Evolutionary conservation across 1,140 invertebrate species (phyloP), one percentile per base, ranked within the genome.

Genomic region (Drosophila virilis): DNA sequence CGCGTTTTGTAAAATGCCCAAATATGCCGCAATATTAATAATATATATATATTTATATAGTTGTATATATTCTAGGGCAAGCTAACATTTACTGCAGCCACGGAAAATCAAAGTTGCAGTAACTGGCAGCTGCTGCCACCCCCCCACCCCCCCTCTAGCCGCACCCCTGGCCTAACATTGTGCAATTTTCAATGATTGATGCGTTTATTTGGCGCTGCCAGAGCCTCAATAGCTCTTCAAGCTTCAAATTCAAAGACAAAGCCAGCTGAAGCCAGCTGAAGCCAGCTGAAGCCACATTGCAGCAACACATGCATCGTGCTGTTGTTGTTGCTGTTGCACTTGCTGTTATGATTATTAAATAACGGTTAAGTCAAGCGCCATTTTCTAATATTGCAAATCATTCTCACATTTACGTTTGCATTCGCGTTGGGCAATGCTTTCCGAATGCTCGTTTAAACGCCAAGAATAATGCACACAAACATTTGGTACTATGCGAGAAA

Each of bases 321-420:
- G 38, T 7, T 45, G 65, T 7, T 45, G 54, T 35, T 65, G 72
- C 45, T 71, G 74, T 50, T 76, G 74, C 60, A 52, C 45, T 84
- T 66, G 60, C 59, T 76, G 57, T 75, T 85, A 45, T 78, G 83
- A 74, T 84, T 88, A 83, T 88, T 88, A 84, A 88, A 88, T 89
- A 88, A 84, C 83, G 77, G 84, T 89, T 84, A 89, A 89, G 67
- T 69, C 83, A 83, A 88, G 66, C 75, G 84, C 51, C 74, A 88
- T 88, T 88, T 80, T 66, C 22, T 37, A 45, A 89, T 89, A 80
- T 65, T 84, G 84, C 84, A 89, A 88, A 74, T 88, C 84, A 88
- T 88, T 89, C 84, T 78, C 76, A 60, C 66, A 83, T 80, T 79
- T 68, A 43, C 52, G 10, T 76, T 28, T 78, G 78, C 66, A 88